Percentiles rank a stretch among this genome's conserved stretches.
Conservation (phyloP, 2,888 invertebrate genomes). For the Oasisia sp. region DNA sequence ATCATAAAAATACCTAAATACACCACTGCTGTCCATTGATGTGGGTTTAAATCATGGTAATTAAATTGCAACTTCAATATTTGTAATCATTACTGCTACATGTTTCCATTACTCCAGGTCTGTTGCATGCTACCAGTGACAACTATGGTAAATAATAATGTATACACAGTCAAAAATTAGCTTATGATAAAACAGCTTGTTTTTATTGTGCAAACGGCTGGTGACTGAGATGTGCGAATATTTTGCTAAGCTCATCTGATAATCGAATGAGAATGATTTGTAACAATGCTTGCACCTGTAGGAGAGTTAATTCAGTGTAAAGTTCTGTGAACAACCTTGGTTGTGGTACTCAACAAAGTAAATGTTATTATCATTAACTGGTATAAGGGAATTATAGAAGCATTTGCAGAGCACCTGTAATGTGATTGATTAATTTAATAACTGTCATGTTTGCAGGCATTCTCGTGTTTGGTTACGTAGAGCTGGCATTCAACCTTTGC, state of each 20-base stretch:
- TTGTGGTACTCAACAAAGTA: too few species aligned
- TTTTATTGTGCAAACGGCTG: too few species aligned
- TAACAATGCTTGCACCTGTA: neutral
- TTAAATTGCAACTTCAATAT: too few species aligned
- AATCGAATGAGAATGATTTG: too few species aligned
- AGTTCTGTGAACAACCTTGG: too few species aligned
- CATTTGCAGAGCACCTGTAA: neutral
- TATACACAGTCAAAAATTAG: neutral
- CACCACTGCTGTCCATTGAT: too few species aligned
- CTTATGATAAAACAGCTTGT: too few species aligned
- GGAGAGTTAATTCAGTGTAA: neutral
- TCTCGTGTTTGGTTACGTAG: conserved; percentile 43
- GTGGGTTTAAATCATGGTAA: too few species aligned
- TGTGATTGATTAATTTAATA: neutral
- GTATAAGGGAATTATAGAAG: neutral
- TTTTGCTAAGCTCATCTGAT: too few species aligned
- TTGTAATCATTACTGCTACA: too few species aligned
- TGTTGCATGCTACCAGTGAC: neutral
- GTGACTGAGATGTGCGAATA: neutral
- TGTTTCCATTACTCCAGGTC: neutral
- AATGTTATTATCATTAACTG: neutral
- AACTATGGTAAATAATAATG: neutral
- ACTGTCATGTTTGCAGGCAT: conserved; percentile 33
- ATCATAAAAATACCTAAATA: too few species aligned
- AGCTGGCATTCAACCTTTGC: conserved; percentile 36